Base-by-base conservation (phyloP, 2,797 vertebrate genomes). In the Hippocampus kuda region DNA sequence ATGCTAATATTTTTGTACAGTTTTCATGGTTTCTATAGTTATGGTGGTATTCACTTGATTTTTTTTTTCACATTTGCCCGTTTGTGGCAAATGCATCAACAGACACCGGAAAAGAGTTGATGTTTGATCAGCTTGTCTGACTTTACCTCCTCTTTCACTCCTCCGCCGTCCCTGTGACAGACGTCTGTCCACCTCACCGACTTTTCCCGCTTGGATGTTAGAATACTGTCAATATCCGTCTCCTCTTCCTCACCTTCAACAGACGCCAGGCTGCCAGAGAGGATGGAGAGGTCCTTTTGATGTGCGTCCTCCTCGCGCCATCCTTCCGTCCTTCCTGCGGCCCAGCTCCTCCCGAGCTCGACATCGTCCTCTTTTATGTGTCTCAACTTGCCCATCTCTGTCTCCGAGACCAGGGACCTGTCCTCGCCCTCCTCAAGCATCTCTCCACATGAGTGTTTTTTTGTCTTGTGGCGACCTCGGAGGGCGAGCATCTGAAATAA, bases 401-500 rank as follows among this genome's bases (percentile, higher is more conserved):
- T 85, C 77, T 86, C 88, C 49, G 74, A 78, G 82, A 81, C 71
- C 0, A 83, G 84, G 77, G 80, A 86, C 71, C 42, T 76, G 77
- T 78, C 80, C 77, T 86, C 82, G n/a, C 72, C 73, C 71, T 90
- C 88, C 10, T 87, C 87, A 3, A 74, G 70, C 1, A 70, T 71
- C 11, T 85, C 85, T 75, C 74, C 86, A 0, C 65, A 46, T n/a
- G 79, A 70, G 70, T 79, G 87, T 72, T 84, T 88, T 80, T 86
- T 89, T 56, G 87, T 79, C 77, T 89, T 91, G 81, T 76, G 82
- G 72, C 88, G 88, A 79, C 88, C 87, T 83, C 87, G 86, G 81
- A 91, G 90, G 85, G 83, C 88, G 79, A 83, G 83, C 83, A 86
- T 90, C 91, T 92, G 85, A 82, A 90, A 89, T 75, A 79, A 80